Percentiles rank a stretch among this genome's conserved stretches.
Conservation (phyloP, 2,113 vertebrate species). For the Notiomystis cincta region DNA sequence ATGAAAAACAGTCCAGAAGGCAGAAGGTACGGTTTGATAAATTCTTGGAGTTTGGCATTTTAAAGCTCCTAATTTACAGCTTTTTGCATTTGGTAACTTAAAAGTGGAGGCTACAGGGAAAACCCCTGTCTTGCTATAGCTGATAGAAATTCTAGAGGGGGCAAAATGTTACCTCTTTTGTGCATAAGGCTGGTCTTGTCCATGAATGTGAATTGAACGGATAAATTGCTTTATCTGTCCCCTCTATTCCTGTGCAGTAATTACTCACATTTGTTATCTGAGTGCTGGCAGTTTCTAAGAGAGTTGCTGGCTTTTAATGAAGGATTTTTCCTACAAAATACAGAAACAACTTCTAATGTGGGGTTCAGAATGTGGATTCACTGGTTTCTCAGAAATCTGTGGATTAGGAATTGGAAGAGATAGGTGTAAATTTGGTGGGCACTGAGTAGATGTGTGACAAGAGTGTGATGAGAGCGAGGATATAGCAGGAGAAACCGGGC, state of each 20-base stretch:
- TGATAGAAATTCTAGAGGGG: not conserved
- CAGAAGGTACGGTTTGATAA: not conserved
- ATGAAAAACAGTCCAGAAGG: not conserved
- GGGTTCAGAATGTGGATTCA: not conserved
- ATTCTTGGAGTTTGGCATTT: not conserved
- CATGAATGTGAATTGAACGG: not conserved
- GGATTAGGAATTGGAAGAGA: not conserved
- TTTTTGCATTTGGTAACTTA: not conserved
- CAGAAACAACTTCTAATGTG: not conserved
- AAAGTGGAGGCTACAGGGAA: not conserved
- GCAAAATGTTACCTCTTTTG: not conserved
- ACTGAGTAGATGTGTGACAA: accelerated
- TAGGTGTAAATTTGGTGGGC: not conserved
- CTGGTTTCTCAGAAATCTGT: not conserved
- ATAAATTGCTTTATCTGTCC: not conserved
- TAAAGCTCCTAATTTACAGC: not conserved
- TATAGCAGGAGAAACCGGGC: not conserved
- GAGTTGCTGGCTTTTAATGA: not conserved
- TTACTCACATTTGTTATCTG: not conserved
- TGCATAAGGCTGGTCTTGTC: not conserved
- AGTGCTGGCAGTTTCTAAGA: not conserved
- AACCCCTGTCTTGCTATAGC: not conserved
- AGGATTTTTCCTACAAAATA: not conserved
- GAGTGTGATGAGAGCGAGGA: accelerated
- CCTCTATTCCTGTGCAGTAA: not conserved